Conservation (phyloP, 2,888 invertebrate species). For the Seira ritae region DNA sequence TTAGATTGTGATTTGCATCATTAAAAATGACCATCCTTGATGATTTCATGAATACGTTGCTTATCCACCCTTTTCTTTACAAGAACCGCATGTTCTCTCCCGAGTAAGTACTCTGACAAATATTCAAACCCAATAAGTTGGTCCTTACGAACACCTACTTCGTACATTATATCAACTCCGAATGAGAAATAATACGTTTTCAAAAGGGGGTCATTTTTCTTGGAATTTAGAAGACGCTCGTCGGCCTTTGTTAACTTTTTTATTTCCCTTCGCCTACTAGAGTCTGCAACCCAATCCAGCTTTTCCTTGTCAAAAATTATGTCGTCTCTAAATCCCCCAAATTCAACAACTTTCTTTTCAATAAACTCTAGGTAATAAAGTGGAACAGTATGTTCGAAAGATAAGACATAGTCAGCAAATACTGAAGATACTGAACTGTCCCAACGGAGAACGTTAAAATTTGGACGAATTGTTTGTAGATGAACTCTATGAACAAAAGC, state of each 20-base stretch:
- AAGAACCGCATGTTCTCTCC: not conserved
- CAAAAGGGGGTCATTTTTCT: conserved; percentile 22
- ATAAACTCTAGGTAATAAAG: conserved; percentile 4
- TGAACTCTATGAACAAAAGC: conserved; percentile 37
- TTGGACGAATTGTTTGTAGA: conserved; percentile 7
- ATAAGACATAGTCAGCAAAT: conserved; percentile 7
- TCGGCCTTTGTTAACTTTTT: too few relatives aligned
- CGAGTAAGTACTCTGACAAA: conserved; percentile 13
- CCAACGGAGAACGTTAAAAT: not conserved
- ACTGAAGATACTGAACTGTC: not conserved
- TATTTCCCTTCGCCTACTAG: not conserved
- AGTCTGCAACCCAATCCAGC: conserved; percentile 10
- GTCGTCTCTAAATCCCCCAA: conserved; percentile 11
- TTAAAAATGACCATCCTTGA: not conserved
- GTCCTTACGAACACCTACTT: not conserved
- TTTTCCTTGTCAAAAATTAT: not conserved
- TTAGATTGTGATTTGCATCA: not conserved
- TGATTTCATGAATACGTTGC: conserved; percentile 16
- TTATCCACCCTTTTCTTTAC: not conserved
- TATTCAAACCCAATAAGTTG: conserved; percentile 22
- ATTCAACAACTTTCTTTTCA: not conserved
- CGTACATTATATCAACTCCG: conserved; percentile 17
- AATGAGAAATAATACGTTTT: conserved; percentile 17
- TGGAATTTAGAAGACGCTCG: too few relatives aligned
- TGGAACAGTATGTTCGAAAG: not conserved